Conservation (phyloP, 2,888 invertebrate species). For the Cantharis rufa region DNA sequence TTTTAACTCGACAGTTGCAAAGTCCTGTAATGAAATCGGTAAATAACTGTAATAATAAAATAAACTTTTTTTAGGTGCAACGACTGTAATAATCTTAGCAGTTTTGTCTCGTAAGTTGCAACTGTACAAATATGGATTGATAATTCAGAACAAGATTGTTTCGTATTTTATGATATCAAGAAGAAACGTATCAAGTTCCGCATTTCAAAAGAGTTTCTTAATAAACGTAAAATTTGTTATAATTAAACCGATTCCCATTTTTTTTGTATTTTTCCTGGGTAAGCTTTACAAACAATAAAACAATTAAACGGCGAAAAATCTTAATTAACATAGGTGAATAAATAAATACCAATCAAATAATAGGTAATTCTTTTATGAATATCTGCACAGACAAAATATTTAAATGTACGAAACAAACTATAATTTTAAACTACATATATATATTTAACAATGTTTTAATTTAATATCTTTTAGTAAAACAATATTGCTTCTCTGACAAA, state of each 20-base stretch:
- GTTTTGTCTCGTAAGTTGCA: not conserved
- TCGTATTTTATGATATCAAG: conserved; percentile 26
- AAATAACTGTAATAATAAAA: not conserved
- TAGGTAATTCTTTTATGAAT: not conserved
- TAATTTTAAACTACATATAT: no score
- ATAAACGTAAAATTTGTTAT: not conserved
- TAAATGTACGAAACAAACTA: no score
- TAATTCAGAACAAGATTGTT: conserved; percentile 39
- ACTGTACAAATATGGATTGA: conserved; percentile 36
- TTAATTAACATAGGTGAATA: no score
- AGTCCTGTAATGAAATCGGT: no score
- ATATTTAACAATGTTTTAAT: no score
- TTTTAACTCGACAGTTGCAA: not conserved
- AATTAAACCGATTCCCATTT: not conserved
- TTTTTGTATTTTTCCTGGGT: not conserved
- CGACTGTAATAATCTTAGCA: not conserved
- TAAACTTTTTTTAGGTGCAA: not conserved
- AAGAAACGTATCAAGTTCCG: conserved; percentile 33
- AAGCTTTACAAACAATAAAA: not conserved
- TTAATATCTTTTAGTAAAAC: no score
- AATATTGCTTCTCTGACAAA: no score
- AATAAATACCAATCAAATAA: not conserved
- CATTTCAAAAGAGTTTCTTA: conserved; percentile 15
- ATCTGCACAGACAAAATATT: no score
- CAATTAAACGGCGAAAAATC: not conserved